These are phyloP conservation scores for Pogonocherus hispidulus DNA, from an alignment of 2,888 invertebrate species.

Conservation along the genomic window DNA sequence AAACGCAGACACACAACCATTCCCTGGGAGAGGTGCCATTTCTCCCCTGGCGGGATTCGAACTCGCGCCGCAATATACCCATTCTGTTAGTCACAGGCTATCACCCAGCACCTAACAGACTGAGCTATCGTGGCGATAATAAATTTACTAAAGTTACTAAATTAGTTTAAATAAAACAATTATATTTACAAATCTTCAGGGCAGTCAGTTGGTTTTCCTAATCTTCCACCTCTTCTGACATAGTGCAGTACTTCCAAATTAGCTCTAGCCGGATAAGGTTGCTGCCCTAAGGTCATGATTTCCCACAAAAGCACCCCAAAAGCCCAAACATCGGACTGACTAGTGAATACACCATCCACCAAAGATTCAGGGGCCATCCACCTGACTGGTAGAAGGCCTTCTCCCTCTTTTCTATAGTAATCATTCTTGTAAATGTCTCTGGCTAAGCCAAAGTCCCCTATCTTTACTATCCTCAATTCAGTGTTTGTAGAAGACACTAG, in stretches of 20 bases:
- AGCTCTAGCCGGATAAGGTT: conserved; percentile 94
- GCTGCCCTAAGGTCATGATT: conserved; percentile 94
- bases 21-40: too few species aligned
- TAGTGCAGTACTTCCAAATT: conserved; percentile 93
- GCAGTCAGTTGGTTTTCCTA: conserved; percentile 87
- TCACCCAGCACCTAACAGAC: too few species aligned
- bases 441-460: conserved; percentile 97
- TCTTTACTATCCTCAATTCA: conserved; percentile 87
- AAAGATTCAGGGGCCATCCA: conserved; percentile 99
- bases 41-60: too few species aligned
- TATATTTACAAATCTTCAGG: conserved; percentile 78
- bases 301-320: conserved; percentile 97
- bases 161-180: too few species aligned
- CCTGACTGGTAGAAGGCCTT: conserved; percentile 88
- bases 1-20: too few species aligned
- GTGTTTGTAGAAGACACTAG: conserved; percentile 83
- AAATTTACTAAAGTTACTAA: too few species aligned
- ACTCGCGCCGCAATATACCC: too few species aligned
- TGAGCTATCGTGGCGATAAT: too few species aligned
- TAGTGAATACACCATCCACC: conserved; percentile 95
- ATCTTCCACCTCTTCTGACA: conserved; percentile 88
- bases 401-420: conserved; percentile 95
- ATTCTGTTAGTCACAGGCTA: too few species aligned
- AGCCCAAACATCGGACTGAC: conserved; percentile 97
- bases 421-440: conserved; percentile 97